Conservation (phyloP, 2,113 vertebrate genomes). For the Plestiodon gilberti region DNA sequence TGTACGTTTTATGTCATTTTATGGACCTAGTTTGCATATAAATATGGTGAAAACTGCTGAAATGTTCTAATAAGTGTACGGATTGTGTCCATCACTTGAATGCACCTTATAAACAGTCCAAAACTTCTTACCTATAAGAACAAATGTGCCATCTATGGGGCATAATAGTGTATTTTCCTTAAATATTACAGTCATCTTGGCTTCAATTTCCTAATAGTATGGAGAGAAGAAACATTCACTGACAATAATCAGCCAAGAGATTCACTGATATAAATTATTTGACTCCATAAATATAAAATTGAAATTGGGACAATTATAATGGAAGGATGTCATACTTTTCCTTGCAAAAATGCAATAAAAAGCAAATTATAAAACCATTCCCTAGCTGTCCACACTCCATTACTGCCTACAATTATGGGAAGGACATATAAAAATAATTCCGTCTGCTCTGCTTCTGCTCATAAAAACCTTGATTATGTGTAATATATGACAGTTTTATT, state of each 20-base stretch:
- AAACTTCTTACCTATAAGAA: neutral
- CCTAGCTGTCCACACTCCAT: slow-evolving; percentile 17
- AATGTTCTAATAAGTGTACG: neutral
- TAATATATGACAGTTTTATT: slow-evolving; percentile 16
- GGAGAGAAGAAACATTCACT: neutral
- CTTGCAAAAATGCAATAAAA: neutral
- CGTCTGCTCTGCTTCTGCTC: neutral
- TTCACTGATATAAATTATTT: slow-evolving; percentile 18
- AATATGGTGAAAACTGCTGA: neutral
- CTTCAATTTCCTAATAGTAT: neutral
- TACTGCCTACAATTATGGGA: slow-evolving; percentile 32
- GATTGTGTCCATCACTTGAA: neutral
- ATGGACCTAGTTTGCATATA: slow-evolving; percentile 5
- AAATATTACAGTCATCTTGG: neutral
- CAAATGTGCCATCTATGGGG: neutral
- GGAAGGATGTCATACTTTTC: neutral
- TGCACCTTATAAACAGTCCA: neutral
- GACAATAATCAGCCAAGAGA: slow-evolving; percentile 1
- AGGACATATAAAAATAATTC: slow-evolving; percentile 12
- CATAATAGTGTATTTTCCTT: neutral
- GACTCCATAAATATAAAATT: slow-evolving; percentile 6
- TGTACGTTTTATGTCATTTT: neutral
- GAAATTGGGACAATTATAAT: slow-evolving; percentile 25
- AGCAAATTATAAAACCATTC: slow-evolving; percentile 24
- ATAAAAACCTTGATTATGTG: slow-evolving; percentile 8